phyloP scores from a whole-genome alignment of 2,888 invertebrate genomes.

The Siphlonurus alternatus region DNA sequence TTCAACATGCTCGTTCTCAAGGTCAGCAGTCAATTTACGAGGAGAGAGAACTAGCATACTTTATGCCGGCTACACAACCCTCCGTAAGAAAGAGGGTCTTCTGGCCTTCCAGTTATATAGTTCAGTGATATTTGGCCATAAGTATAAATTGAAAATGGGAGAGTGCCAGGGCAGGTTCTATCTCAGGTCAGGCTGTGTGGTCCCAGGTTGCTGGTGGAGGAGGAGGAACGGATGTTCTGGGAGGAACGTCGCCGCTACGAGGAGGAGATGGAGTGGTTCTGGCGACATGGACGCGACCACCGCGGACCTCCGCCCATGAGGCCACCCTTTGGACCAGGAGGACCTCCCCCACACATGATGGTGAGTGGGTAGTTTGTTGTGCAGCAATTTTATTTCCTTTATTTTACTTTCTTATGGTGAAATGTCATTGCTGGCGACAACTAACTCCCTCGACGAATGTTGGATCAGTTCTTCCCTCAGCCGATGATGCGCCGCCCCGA shows the following conservation, averaged over 20 bases:
- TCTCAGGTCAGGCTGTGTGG: not conserved
- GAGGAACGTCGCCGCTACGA: slow-evolving; percentile 63
- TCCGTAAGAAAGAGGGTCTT: too few species aligned
- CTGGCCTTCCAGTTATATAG: too few species aligned
- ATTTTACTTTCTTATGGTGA: not conserved
- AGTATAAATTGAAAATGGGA: too few species aligned
- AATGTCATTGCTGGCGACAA: slow-evolving; percentile 3
- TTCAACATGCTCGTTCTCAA: too few species aligned
- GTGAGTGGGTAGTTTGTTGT: slow-evolving; percentile 19
- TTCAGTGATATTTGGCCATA: too few species aligned
- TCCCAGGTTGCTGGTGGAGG: slow-evolving; percentile 38
- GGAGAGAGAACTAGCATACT: too few species aligned
- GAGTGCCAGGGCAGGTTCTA: not conserved
- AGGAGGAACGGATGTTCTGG: slow-evolving; percentile 75
- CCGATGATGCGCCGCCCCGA: slow-evolving; percentile 61
- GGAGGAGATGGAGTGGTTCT: slow-evolving; percentile 53
- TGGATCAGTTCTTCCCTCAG: slow-evolving; percentile 23
- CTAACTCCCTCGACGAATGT: not conserved
- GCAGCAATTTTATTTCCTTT: not conserved
- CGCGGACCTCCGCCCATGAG: slow-evolving; percentile 29
- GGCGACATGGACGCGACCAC: slow-evolving; percentile 43
- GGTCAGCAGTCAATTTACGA: too few species aligned
- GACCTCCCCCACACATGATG: slow-evolving; percentile 27
- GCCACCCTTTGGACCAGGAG: slow-evolving; percentile 20
- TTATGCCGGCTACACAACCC: too few species aligned